Conservation (phyloP, 2,888 invertebrate genomes). For the Leptopilina myrica region DNA sequence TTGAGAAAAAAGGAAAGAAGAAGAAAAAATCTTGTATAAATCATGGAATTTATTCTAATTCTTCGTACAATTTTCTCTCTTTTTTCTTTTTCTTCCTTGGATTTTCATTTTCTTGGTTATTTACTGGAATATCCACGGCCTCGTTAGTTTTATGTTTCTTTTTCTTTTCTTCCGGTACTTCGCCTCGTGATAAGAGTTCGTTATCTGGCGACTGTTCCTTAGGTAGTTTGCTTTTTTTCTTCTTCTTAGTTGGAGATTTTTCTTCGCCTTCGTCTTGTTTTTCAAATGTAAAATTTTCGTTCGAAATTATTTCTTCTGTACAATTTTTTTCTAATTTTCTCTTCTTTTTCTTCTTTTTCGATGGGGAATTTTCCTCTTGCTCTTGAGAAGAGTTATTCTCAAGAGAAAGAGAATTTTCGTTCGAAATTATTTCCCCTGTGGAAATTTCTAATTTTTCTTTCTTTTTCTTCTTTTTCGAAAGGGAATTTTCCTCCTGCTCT, state of each 20-base stretch:
- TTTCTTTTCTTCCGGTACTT: slow-evolving; percentile 57
- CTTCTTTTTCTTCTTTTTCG: slow-evolving; percentile 43
- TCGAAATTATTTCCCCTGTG: background rate
- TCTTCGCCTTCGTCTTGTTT: slow-evolving; percentile 7
- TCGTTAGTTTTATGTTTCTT: slow-evolving; percentile 46
- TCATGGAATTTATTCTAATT: slow-evolving; percentile 11
- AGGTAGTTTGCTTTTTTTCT: slow-evolving; percentile 27
- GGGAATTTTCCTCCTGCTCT: slow-evolving; percentile 62
- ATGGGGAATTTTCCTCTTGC: slow-evolving; percentile 62
- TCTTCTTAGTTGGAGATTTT: background rate
- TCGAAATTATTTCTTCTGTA: slow-evolving; percentile 2
- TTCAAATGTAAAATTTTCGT: background rate
- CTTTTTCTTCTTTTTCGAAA: background rate
- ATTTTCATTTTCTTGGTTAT: slow-evolving; percentile 40
- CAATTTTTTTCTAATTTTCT: slow-evolving; percentile 24
- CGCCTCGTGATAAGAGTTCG: slow-evolving; percentile 32
- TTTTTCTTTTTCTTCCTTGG: slow-evolving; percentile 17
- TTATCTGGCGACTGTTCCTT: slow-evolving; percentile 38
- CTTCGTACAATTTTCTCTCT: background rate
- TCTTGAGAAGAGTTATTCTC: background rate
- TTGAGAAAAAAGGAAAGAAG: background rate
- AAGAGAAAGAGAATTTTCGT: slow-evolving; percentile 31
- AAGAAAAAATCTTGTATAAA: background rate
- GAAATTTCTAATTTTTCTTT: slow-evolving; percentile 45
- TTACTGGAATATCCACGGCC: slow-evolving; percentile 41